Conservation (phyloP, 2,888 invertebrate genomes). For the Lasioglossum morio region DNA sequence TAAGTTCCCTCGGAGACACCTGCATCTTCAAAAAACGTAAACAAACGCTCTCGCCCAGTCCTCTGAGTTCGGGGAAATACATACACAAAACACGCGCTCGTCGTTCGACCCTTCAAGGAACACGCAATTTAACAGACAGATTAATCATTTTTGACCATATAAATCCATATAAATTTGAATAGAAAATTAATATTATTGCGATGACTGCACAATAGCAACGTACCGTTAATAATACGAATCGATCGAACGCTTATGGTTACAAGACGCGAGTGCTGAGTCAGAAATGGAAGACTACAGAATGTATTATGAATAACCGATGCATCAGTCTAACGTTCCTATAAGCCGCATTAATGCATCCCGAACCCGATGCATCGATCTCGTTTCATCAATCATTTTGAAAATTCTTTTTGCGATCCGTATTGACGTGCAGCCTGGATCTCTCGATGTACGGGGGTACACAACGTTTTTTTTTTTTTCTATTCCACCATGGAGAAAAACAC, state of each 20-base stretch:
- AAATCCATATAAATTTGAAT: not conserved
- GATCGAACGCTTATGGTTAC: not conserved
- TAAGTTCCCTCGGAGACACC: too few species aligned
- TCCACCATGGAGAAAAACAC: not conserved
- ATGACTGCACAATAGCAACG: not conserved
- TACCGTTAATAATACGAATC: not conserved
- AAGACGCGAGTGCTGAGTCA: not conserved
- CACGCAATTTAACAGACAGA: too few species aligned
- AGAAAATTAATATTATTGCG: not conserved
- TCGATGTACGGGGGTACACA: not conserved
- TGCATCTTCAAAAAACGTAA: too few species aligned
- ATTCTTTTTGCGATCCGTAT: not conserved
- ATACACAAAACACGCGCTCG: too few species aligned
- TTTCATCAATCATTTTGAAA: conserved; percentile 12
- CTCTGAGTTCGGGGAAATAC: too few species aligned
- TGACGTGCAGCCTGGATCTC: not conserved
- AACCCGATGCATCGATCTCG: not conserved
- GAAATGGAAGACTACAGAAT: not conserved
- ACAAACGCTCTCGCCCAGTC: too few species aligned
- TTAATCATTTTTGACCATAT: too few species aligned
- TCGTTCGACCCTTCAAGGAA: too few species aligned
- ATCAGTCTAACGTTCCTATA: conserved; percentile 4
- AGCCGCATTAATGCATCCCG: not conserved
- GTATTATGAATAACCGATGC: conserved; percentile 12
- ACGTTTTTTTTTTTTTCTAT: conserved; percentile 3